phyloP scores from a whole-genome alignment of 2,113 vertebrate species.

The Gymnorhina tibicen region DNA sequence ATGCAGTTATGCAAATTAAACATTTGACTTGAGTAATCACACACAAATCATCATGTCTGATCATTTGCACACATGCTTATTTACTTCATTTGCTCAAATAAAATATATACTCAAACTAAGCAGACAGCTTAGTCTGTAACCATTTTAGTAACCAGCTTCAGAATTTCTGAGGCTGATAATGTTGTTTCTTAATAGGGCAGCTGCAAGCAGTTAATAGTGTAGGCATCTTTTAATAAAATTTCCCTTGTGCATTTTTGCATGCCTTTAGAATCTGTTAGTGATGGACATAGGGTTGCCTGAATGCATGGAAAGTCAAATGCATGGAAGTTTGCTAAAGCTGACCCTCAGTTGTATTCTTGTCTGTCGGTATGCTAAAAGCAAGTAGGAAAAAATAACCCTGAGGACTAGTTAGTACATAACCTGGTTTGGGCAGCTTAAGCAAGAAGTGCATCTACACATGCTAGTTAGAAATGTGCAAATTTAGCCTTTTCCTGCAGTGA shows the following conservation, averaged over 20 bases:
- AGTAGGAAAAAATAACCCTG: conserved; percentile 22
- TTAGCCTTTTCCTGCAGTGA: conserved; percentile 22
- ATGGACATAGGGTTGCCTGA: neutral
- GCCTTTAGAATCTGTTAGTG: neutral
- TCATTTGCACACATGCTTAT: conserved; percentile 53
- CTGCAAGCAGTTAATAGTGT: conserved; percentile 13
- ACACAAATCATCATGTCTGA: conserved; percentile 56
- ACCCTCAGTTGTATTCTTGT: neutral
- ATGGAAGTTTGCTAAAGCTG: conserved; percentile 2
- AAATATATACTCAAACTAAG: neutral
- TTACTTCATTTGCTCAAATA: conserved; percentile 47
- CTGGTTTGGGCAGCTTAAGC: neutral
- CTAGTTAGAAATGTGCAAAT: conserved; percentile 34
- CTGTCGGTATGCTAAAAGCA: neutral
- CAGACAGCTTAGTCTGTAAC: neutral
- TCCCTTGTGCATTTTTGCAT: neutral
- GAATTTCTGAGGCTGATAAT: neutral
- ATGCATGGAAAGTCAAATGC: neutral
- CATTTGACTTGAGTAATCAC: conserved; percentile 58
- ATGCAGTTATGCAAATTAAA: conserved; percentile 62
- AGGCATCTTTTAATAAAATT: conserved; percentile 13
- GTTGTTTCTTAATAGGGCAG: neutral
- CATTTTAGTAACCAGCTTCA: neutral
- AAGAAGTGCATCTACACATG: conserved; percentile 24
- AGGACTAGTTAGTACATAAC: conserved; percentile 13